These are phyloP conservation scores for Drosophila nikananu DNA, from an alignment of 1,140 invertebrate species.

Conservation along the genomic window DNA sequence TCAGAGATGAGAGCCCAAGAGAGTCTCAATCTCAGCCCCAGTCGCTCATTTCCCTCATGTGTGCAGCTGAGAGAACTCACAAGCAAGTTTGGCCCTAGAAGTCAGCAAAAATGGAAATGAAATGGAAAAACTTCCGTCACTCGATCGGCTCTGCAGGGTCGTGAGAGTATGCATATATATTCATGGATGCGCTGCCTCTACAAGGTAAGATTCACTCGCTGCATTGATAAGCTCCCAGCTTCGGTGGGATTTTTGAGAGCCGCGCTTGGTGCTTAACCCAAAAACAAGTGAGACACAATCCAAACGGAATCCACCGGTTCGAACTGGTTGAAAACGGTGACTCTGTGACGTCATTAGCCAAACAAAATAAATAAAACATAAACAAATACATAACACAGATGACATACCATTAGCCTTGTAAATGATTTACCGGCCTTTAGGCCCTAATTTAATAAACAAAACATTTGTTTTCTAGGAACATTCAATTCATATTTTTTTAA, in stretches of 20 bases:
- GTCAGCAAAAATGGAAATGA: conserved; percentile 17
- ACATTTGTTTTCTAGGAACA: no score
- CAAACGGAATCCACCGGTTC: conserved; percentile 32
- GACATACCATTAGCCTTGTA: conserved; percentile 7
- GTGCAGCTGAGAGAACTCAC: conserved; percentile 6
- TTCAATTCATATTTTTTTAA: no score
- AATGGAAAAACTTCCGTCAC: conserved; percentile 65
- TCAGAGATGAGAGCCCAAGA: conserved; percentile 9
- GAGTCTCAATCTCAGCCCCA: not conserved
- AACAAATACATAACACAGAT: conserved; percentile 3
- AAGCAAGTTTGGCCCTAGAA: conserved; percentile 12
- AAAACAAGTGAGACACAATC: conserved; percentile 15
- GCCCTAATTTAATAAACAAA: not conserved
- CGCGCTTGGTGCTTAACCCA: conserved; percentile 30
- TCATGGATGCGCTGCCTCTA: conserved; percentile 11
- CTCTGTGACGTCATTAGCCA: conserved; percentile 28
- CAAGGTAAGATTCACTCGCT: conserved; percentile 36
- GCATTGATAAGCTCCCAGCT: conserved; percentile 59
- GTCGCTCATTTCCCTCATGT: not conserved
- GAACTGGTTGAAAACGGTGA: conserved; percentile 33
- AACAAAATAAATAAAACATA: conserved; percentile 7
- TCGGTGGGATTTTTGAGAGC: conserved; percentile 12
- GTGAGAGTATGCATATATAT: conserved; percentile 14
- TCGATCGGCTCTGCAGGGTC: conserved; percentile 43
- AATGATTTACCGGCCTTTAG: not conserved